phyloP scores from a whole-genome alignment of 1,140 invertebrate species.

The Calliphora vicina region DNA sequence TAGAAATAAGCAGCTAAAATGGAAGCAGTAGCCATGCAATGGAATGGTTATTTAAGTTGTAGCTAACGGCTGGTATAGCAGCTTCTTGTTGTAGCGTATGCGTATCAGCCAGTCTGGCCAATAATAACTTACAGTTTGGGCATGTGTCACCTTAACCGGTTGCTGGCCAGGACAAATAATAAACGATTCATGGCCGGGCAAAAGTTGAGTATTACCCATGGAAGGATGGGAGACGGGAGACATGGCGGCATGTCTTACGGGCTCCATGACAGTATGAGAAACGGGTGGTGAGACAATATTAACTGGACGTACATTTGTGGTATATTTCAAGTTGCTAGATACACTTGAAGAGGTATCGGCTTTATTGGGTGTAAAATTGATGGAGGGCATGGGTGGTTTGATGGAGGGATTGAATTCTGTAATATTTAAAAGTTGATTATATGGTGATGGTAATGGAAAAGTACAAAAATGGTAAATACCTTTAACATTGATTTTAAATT shows the following conservation, averaged over 20 bases:
- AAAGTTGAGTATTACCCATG: background rate
- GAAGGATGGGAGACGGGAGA: background rate
- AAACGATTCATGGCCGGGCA: constrained; percentile 49
- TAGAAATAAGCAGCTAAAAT: background rate
- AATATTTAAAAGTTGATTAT: background rate
- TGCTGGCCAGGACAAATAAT: constrained; percentile 53
- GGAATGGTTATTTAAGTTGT: background rate
- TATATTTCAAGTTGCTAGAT: background rate
- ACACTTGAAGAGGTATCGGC: background rate
- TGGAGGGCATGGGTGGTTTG: background rate
- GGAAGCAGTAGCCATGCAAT: background rate
- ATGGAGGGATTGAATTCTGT: background rate
- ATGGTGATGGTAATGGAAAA: background rate
- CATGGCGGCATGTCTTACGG: background rate
- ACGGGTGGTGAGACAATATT: background rate
- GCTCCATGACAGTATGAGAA: background rate
- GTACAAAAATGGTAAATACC: constrained; percentile 56
- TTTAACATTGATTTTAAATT: constrained; percentile 70
- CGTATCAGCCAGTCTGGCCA: constrained; percentile 35
- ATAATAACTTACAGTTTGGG: constrained; percentile 56
- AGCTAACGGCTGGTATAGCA: background rate
- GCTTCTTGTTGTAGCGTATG: constrained; percentile 29
- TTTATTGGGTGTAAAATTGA: background rate
- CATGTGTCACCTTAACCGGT: constrained; percentile 51
- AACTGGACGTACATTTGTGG: background rate